Percentiles rank a stretch among this genome's conserved stretches.
phyloP scores from a whole-genome alignment of 1,140 invertebrate species.

The Temnothorax longispinosus region DNA sequence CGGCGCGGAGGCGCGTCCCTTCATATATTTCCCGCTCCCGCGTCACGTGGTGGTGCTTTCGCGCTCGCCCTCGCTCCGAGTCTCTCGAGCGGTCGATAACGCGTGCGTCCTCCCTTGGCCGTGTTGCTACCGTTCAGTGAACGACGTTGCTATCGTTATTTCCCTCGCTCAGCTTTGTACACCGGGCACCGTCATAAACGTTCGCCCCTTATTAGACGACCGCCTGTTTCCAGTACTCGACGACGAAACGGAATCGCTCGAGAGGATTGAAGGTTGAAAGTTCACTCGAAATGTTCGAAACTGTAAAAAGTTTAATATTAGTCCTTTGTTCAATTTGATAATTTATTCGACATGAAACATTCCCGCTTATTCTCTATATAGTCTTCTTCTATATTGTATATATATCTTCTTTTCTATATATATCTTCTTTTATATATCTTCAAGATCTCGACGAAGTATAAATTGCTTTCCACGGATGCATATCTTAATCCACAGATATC shows the following conservation, averaged over 20 bases:
- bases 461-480: background rate
- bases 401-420: too few species aligned
- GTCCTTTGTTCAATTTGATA: background rate
- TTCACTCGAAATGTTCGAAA: background rate
- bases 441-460: background rate
- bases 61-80: conserved; percentile 73
- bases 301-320: background rate
- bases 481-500: background rate
- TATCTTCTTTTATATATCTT: too few species aligned
- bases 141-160: conserved; percentile 75
- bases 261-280: background rate
- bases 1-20: conserved; percentile 55
- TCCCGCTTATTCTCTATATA: background rate
- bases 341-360: background rate
- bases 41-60: conserved; percentile 45
- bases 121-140: conserved; percentile 69
- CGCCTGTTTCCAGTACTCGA: background rate
- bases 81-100: conserved; percentile 79
- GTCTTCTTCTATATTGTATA: too few species aligned
- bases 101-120: conserved; percentile 76
- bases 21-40: conserved; percentile 67
- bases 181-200: conserved; percentile 22
- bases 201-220: conserved; percentile 9
- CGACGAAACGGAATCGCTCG: background rate
- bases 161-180: conserved; percentile 66